Evolutionary conservation across 2,888 invertebrate genomes (phyloP), one percentile per base, ranked within the genome.

Genomic region (Leptopilina drosophilae): DNA sequence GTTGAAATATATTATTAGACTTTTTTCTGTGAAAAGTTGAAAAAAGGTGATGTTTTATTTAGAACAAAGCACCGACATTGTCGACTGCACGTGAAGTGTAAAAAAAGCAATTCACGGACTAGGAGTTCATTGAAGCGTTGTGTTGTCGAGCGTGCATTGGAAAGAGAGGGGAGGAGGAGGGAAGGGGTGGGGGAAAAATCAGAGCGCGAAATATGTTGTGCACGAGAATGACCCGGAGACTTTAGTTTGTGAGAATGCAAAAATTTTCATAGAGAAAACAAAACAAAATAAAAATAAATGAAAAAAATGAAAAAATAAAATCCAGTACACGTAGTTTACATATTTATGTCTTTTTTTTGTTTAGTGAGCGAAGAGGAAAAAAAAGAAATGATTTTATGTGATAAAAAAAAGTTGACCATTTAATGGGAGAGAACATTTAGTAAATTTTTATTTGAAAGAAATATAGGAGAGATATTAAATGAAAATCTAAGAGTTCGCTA

Each of bases 201-300:
- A 73, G 69, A 73, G 69, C 69, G 53, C 69, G 53, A 73, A 69
- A 69, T 59, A 59, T 69, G 49, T 69, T 20, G 49, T 69, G 49
- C 67, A 15, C 67, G 46, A 69, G 67, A 69, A 12, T 42, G 67
- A 69, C 26, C 49, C 49, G 67, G 12, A 12, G 67, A 46, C 20
- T 46, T 49, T 15, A 15, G 59, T 59, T 59, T 56, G 3, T 42
- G 46, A 26, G 20, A 5, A 40, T 65, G 8, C 42, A 46, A 33
- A 73, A 53, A 14, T 14, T 56, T 73, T 73, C 56, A 73, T n/a
- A n/a, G n/a, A 12, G 5, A 26, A 73, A 56, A 26, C 14, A 53
- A 46, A 46, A 46, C 7, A 46, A 46, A 9, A 46, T 46, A 46
- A 33, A 33, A 33, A 33, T 20, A 20, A 20, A 20, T 20, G 20